phyloP scores from a whole-genome alignment of 2,113 vertebrate species.

The Thryonomys swinderianus region DNA sequence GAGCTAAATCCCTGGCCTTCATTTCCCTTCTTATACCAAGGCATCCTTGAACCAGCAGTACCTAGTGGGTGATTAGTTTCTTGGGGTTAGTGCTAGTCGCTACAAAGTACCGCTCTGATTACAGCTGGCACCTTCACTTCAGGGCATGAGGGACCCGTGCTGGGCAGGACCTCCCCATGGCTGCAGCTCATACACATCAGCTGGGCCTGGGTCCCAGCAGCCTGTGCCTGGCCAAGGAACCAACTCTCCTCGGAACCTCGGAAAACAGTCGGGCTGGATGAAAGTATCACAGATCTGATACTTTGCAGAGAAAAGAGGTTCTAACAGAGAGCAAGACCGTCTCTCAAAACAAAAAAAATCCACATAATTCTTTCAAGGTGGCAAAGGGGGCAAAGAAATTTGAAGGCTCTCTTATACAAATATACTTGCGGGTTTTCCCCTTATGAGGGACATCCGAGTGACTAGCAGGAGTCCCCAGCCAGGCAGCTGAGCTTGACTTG shows the following conservation, averaged over 20 bases:
- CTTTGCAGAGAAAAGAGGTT: background rate
- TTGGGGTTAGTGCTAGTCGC: background rate
- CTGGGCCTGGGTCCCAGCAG: background rate
- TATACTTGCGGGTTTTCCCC: background rate
- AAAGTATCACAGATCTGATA: background rate
- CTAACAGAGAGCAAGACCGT: background rate
- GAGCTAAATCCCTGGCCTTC: too few species aligned
- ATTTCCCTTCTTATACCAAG: background rate
- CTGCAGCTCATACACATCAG: background rate
- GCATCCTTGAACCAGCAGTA: background rate
- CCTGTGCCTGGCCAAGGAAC: background rate
- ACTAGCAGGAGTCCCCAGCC: background rate
- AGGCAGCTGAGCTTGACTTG: background rate
- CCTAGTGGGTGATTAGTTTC: background rate
- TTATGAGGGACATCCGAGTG: constrained; percentile 12
- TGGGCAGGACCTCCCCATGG: background rate
- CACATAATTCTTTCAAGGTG: background rate
- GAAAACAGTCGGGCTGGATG: background rate
- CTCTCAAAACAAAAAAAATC: background rate
- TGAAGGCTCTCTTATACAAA: background rate
- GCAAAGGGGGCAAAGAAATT: background rate
- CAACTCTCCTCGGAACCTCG: background rate
- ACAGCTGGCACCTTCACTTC: background rate
- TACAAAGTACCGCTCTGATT: background rate
- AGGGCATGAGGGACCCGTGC: background rate